Evolutionary conservation across 2,888 invertebrate species (phyloP).

Genomic region (Mylabris sibirica): DNA sequence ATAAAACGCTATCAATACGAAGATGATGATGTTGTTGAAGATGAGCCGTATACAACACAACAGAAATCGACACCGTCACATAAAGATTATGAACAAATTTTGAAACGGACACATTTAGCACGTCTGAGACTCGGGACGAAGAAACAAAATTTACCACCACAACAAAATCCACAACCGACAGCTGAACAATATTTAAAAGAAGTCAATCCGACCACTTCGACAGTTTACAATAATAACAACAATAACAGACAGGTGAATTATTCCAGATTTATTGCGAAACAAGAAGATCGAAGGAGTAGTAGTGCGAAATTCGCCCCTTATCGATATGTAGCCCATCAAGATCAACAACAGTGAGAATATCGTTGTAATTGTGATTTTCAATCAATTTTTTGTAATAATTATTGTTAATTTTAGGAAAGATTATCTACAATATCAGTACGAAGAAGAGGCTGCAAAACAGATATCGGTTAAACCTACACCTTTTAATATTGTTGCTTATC

Average conservation of each 20-base stretch:
- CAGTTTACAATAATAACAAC: neutral
- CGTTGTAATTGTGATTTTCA: neutral
- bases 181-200: slow-evolving; percentile 33
- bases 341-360: slow-evolving; percentile 26
- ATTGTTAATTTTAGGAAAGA: slow-evolving; percentile 21
- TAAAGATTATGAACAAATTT: slow-evolving; percentile 32
- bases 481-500: slow-evolving; percentile 32
- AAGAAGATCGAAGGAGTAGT: slow-evolving; percentile 19
- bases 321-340: slow-evolving; percentile 29
- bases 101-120: slow-evolving; percentile 29
- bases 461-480: slow-evolving; percentile 20
- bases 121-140: slow-evolving; percentile 24
- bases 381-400: neutral
- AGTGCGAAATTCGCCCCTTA: slow-evolving; percentile 21
- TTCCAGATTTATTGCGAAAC: slow-evolving; percentile 22
- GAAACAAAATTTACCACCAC: slow-evolving; percentile 21
- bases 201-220: slow-evolving; percentile 31
- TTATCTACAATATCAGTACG: slow-evolving; percentile 24
- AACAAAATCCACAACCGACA: slow-evolving; percentile 6
- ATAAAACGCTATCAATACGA: slow-evolving; percentile 28
- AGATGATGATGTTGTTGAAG: slow-evolving; percentile 18
- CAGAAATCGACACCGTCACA: slow-evolving; percentile 24
- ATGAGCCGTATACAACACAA: slow-evolving; percentile 16
- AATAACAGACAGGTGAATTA: slow-evolving; percentile 26
- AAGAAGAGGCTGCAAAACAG: slow-evolving; percentile 17